Evolutionary conservation across 2,888 invertebrate genomes (phyloP), one percentile per base, ranked within the genome.

Genomic region (Reticulitermes lucifugus): DNA sequence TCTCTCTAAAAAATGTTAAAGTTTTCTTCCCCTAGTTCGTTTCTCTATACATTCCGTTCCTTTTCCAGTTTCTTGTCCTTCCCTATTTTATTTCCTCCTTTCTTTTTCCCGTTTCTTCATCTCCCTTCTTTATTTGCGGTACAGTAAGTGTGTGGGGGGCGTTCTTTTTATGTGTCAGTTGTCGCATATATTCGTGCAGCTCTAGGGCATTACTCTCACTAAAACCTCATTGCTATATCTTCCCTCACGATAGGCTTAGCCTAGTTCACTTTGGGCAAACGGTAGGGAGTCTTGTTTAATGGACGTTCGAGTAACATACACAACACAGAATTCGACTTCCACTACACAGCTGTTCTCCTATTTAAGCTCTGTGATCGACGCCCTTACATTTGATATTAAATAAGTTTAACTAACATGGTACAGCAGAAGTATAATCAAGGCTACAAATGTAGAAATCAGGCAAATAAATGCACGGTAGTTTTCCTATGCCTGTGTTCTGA

Each of bases 1-100:
- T 79, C 59, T 83, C 83, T 83, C 73, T 75, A 46, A 83, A 83
- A 70, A 71, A 51, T 55, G 29, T 73, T 73, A 83, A 83, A 51
- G 46, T 83, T 83, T 83, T 51, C 41, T 43, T 75, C 25, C 55
- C 43, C 46, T 9, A 29, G 4, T 60, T 51, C n/a, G 22, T n/a
- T 80, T 51, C 60, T 80, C 60, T 60, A 6, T 21, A 12, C 22
- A 22, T 60, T n/a, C 29, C 71, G 2, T 7, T 18, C 10, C 29
- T 29, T 14, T 71, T 71, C 29, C 71, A 9, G 18, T 71, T 71
- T 35, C 18, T 14, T n/a, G 35, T 35, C 3, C 12, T 29, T 71
- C 25, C 7, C 35, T 71, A 71, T 29, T 71, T 71, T 18, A 21
- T 25, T 71, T 71, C 71, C 71, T 71, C 29, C 71, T 71, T 29